Conservation (phyloP, 2,113 vertebrate genomes). For the Sminthopsis crassicaudata region DNA sequence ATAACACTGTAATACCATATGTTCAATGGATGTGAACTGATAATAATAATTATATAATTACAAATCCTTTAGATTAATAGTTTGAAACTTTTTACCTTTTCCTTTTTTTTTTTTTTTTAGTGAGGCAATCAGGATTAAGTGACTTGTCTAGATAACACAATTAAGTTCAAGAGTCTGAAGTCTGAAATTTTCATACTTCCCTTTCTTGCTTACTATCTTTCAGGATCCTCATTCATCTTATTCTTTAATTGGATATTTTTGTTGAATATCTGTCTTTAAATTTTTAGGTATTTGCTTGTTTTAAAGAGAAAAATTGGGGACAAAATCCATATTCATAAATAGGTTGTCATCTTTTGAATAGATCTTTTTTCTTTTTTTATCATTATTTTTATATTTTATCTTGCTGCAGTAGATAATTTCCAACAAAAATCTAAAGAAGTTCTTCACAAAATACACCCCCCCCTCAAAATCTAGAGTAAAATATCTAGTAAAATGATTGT, state of each 20-base stretch:
- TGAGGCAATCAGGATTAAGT: not conserved
- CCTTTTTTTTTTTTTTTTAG: not conserved
- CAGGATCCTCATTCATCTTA: not conserved
- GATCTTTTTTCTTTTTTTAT: too few species aligned
- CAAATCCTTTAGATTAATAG: not conserved
- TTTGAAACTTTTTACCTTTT: not conserved
- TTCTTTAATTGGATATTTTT: constrained; percentile 10
- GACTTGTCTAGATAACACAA: too few species aligned
- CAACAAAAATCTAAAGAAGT: not conserved
- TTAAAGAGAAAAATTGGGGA: constrained; percentile 21
- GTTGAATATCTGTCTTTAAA: constrained; percentile 22
- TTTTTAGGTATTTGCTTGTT: constrained; percentile 15
- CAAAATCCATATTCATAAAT: constrained; percentile 9
- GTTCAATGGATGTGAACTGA: not conserved
- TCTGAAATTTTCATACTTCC: not conserved
- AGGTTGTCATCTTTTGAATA: not conserved
- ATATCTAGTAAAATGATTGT: not conserved
- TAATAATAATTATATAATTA: not conserved
- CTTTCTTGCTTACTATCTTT: not conserved
- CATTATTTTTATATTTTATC: not conserved
- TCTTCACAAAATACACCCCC: not conserved
- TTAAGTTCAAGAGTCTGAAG: too few species aligned
- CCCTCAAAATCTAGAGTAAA: not conserved
- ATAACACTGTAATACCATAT: not conserved
- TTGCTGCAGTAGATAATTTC: not conserved